Evolutionary conservation across 1,140 invertebrate genomes (phyloP).

Genomic region (Temnothorax curvispinosus): DNA sequence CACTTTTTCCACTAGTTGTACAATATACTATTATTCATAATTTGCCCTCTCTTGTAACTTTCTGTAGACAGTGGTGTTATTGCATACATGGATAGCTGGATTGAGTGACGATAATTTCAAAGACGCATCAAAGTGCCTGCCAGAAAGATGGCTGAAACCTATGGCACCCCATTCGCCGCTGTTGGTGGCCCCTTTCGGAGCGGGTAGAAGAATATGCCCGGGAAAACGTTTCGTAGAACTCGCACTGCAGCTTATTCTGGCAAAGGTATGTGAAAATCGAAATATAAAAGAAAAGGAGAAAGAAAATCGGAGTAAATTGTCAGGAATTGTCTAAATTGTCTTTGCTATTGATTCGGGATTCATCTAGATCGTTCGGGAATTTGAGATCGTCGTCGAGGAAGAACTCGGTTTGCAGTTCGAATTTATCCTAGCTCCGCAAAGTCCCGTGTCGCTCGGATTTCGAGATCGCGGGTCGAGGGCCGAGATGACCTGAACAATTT

Average conservation of each 20-base stretch:
- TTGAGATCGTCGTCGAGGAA: constrained; percentile 89
- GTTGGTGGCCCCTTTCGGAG: constrained; percentile 95
- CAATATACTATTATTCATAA: neutral
- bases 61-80: constrained; percentile 92
- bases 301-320: neutral
- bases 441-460: constrained; percentile 89
- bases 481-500: constrained; percentile 59
- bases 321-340: neutral
- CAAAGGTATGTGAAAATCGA: constrained; percentile 87
- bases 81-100: constrained; percentile 94
- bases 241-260: constrained; percentile 90
- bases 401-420: constrained; percentile 91
- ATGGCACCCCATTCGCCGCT: constrained; percentile 86
- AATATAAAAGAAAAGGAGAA: constrained; percentile 11
- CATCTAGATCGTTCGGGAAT: constrained; percentile 89
- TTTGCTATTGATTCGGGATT: neutral
- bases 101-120: constrained; percentile 92
- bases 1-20: too few species aligned
- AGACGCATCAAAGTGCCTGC: constrained; percentile 90
- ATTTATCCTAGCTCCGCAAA: constrained; percentile 91
- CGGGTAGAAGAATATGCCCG: constrained; percentile 93
- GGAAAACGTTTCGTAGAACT: constrained; percentile 93
- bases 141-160: constrained; percentile 92
- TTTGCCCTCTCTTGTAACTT: constrained; percentile 64
- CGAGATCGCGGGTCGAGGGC: constrained; percentile 83